A percentile compares a stretch with the other conserved stretches of the same genome.
These are phyloP conservation scores for Ondatra zibethicus DNA, from an alignment of 2,113 vertebrate genomes.

Conservation along the genomic window DNA sequence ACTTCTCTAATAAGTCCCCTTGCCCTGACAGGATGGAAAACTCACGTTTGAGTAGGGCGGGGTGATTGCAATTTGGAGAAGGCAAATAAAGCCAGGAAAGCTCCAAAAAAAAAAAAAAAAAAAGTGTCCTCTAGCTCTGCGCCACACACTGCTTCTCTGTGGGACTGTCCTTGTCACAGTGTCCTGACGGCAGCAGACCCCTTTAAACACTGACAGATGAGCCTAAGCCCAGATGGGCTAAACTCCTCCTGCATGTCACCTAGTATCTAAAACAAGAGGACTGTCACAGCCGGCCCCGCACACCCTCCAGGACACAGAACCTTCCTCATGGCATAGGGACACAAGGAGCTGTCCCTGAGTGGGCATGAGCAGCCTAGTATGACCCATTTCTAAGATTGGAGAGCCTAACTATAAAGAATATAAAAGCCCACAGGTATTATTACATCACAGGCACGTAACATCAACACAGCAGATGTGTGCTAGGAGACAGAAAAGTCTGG, in stretches of 20 bases:
- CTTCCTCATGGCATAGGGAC: neutral
- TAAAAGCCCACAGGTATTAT: neutral
- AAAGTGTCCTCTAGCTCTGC: neutral
- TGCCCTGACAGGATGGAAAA: neutral
- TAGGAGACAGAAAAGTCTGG: neutral
- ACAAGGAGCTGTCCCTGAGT: neutral
- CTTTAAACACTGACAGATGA: neutral
- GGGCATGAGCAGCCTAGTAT: neutral
- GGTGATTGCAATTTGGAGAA: neutral
- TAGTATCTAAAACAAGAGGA: neutral
- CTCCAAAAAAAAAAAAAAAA: neutral
- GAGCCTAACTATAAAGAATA: neutral
- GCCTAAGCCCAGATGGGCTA: neutral
- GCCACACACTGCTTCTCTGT: neutral
- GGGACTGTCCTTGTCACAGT: neutral
- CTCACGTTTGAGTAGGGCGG: neutral
- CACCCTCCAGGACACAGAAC: neutral
- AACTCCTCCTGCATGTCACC: neutral
- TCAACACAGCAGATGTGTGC: neutral
- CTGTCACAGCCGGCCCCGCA: neutral
- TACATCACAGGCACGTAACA: neutral
- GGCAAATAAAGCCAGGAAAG: neutral
- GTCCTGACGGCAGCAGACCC: neutral
- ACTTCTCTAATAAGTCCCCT: conserved; percentile 13
- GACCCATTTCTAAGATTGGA: neutral